Evolutionary conservation across 2,797 vertebrate genomes (phyloP), one percentile per base, ranked within the genome.

Genomic region (Enteromius radiatus): DNA sequence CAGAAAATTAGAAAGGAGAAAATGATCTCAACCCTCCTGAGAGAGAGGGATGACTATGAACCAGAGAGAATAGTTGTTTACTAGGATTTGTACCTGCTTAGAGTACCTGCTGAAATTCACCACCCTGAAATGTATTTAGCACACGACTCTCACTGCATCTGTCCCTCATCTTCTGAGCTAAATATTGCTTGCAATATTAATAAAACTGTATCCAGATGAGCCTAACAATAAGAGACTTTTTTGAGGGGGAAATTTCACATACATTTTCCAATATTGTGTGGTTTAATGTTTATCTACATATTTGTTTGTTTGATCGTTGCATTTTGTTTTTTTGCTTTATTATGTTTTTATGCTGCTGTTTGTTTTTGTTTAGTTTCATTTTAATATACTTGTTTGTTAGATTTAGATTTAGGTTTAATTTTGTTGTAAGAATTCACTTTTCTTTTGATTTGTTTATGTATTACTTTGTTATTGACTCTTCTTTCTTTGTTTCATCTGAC

Each of bases 161-260:
- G 70, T 73, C 77, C 84, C 54, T 80, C 49, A 87, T 83, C 85
- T 49, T 89, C 84, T 82, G 79, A 74, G 70, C 23, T 84, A 87
- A 89, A 89, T 75, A 85, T 83, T 61, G 33, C 70, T 88, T 86
- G 85, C 83, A 71, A 88, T 88, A 88, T 88, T 45, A 90, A 86
- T 80, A 79, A 82, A 19, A 71, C 43, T 21, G 1, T 88, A 92
- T 86, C 89, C 95, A 94, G 90, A 91, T 90, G 90, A 91, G 93
- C n/a, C 3, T 33, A n/a, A 38, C 21, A 9, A 36, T 65, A 7
- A 31, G 31, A 33, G 31, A 0, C n/a, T n/a, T 54, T 49, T 49
- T 1, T 2, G 0, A 6, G 1, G 5, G 47, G 47, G 17, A 5
- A 36, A 54, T 54, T 56, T 36, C 1, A 56, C 17, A 14, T 73